These are phyloP conservation scores for Diplazon laetatorius DNA, from an alignment of 2,888 invertebrate species.

Conservation along the genomic window DNA sequence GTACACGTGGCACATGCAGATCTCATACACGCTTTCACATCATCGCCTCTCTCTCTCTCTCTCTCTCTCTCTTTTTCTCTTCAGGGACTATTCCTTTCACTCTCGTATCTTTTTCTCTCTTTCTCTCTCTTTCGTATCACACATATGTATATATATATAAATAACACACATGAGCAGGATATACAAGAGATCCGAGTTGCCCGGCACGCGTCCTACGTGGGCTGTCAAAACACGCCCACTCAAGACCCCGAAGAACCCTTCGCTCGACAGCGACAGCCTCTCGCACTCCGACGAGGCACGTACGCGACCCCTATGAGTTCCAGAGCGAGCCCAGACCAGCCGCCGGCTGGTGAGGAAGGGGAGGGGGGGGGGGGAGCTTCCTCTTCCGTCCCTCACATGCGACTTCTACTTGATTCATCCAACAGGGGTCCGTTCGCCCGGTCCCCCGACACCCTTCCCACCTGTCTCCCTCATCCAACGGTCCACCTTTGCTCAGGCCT, in stretches of 20 bases:
- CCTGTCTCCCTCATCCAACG: too few relatives aligned
- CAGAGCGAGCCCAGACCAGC: too few relatives aligned
- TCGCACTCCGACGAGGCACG: conserved; percentile 54
- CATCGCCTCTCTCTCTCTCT: conserved; percentile 58
- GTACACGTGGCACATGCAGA: conserved; percentile 20
- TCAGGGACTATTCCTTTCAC: too few relatives aligned
- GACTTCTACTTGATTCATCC: too few relatives aligned
- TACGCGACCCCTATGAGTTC: conserved; percentile 29
- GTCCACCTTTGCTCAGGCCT: too few relatives aligned
- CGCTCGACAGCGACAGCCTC: conserved; percentile 37
- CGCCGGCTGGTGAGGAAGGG: not conserved
- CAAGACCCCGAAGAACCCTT: conserved; percentile 49
- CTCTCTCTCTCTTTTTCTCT: too few relatives aligned
- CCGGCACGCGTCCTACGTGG: conserved; percentile 68
- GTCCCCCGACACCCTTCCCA: too few relatives aligned
- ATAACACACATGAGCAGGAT: conserved; percentile 49
- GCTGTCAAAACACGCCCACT: conserved; percentile 72
- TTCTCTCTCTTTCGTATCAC: conserved; percentile 44
- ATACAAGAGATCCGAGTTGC: conserved; percentile 69
- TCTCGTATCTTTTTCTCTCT: conserved; percentile 57
- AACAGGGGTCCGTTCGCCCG: too few relatives aligned
- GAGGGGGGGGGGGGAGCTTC: conserved; percentile 2
- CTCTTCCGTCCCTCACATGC: too few relatives aligned
- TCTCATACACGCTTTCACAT: conserved; percentile 48
- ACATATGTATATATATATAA: conserved; percentile 19